phyloP scores from a whole-genome alignment of 2,113 vertebrate species.

The Syngnathus floridae region DNA sequence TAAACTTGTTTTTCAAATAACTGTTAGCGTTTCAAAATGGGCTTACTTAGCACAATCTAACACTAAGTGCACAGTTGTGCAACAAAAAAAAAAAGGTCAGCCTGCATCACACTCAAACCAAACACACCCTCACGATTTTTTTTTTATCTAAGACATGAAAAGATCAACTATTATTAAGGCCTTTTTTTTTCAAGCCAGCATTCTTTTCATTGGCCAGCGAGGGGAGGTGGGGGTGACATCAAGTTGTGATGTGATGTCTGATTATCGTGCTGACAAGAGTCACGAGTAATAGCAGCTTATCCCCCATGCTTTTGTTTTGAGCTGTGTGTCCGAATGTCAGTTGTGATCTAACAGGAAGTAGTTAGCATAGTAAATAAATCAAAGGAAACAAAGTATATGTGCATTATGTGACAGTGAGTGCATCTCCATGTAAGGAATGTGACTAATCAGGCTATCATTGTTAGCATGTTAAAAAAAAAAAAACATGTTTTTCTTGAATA shows the following conservation, averaged over 20 bases:
- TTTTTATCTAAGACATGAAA: not conserved
- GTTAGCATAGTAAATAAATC: not conserved
- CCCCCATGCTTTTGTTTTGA: not conserved
- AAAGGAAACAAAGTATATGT: not conserved
- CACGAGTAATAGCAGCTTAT: no score
- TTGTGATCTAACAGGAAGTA: not conserved
- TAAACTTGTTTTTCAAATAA: no score
- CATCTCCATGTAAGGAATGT: no score
- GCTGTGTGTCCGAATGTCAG: not conserved
- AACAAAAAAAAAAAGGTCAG: no score
- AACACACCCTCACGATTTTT: no score
- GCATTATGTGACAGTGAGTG: not conserved
- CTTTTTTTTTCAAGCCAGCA: not conserved
- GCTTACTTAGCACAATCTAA: not conserved
- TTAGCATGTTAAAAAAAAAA: no score
- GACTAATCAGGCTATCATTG: no score
- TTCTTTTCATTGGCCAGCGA: not conserved
- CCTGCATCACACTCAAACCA: no score
- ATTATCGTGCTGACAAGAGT: no score
- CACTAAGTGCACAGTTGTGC: not conserved
- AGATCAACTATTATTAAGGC: not conserved
- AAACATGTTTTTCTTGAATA: not conserved
- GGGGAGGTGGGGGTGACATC: not conserved
- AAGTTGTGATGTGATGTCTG: no score
- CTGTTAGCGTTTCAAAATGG: no score